Evolutionary conservation across 2,888 invertebrate species (phyloP).

Genomic region (Heliconius aoede): DNA sequence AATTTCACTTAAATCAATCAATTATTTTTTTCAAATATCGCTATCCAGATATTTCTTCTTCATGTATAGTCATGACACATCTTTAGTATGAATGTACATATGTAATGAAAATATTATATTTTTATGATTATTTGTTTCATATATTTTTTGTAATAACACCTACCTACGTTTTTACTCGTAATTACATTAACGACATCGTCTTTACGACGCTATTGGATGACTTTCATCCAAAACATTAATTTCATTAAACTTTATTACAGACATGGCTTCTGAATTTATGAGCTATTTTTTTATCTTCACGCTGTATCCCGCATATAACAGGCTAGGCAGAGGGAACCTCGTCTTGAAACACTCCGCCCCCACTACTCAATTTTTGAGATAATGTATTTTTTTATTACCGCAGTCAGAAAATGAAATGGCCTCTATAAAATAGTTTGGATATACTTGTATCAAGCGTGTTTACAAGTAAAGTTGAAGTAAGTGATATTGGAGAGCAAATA

Average conservation of each 20-base stretch:
- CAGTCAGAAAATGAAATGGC: too few species aligned
- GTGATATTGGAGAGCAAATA: conserved; percentile 8
- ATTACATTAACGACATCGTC: conserved; percentile 23
- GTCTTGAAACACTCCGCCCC: not conserved
- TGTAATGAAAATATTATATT: too few species aligned
- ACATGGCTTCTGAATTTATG: conserved; percentile 20
- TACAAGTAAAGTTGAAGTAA: not conserved
- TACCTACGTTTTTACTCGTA: not conserved
- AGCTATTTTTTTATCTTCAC: not conserved
- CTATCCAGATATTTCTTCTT: too few species aligned
- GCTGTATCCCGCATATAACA: not conserved
- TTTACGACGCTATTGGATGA: conserved; percentile 27
- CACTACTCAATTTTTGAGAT: not conserved
- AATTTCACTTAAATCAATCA: too few species aligned
- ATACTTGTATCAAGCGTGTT: not conserved
- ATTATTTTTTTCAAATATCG: too few species aligned
- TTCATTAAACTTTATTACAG: conserved; percentile 5
- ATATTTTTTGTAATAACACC: conserved; percentile 2
- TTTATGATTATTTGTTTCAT: too few species aligned
- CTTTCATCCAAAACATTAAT: conserved; percentile 6
- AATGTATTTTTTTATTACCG: not conserved
- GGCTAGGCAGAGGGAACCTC: not conserved
- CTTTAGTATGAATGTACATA: too few species aligned
- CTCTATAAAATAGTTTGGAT: not conserved
- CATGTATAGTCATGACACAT: too few species aligned